Base-by-base conservation (phyloP, 2,113 vertebrate species). In the Solea senegalensis region DNA sequence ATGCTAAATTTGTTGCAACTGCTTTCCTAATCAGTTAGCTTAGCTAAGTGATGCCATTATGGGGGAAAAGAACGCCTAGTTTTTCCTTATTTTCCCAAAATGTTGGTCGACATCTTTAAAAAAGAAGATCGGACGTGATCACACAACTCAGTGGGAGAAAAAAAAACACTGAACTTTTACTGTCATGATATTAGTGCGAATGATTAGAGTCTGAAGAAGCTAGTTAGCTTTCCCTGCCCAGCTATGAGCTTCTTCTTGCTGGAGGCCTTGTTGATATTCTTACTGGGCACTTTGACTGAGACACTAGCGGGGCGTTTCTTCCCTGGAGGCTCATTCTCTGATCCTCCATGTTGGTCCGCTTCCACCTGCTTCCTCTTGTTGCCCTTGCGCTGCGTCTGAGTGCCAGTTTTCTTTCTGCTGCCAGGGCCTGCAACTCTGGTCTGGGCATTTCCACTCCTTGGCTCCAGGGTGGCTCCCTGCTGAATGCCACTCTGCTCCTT, bases 221-320 rank as follows among this genome's bases (percentile, higher is more conserved):
- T 88, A 62, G 96, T 98, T 39, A 98, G 81, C 76, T 95, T 98
- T 57, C 92, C 81, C 82, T 98, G 98, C 65, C 98, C 97, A 43
- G 90, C 78, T 61, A 98, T 95, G 78, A 97, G 74, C 71, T 94
- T 96, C 85, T 88, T 90, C 82, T 93, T 96, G 65, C 64, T 67
- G 45, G 83, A 57, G 55, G 79, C 62, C 86, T 90, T 96, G 65
- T 15, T 73, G 50, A 26, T 81, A 28, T 59, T 83, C 86, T 92
- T 96, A 65, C 61, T 78, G 28, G 72, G 69, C 69, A 72, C 53
- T 73, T 72, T 90, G 71, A 55, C 74, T 44, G 89, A 89, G 54
- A 77, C 84, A 68, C 70, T 84, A 59, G 88, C 88, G 45, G 89
- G 49, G 73, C 63, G 84, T 86, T 92, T 95, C 90, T 94, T 94